Base-by-base conservation (phyloP, 2,797 vertebrate genomes). In the Micromesistius poutassou region DNA sequence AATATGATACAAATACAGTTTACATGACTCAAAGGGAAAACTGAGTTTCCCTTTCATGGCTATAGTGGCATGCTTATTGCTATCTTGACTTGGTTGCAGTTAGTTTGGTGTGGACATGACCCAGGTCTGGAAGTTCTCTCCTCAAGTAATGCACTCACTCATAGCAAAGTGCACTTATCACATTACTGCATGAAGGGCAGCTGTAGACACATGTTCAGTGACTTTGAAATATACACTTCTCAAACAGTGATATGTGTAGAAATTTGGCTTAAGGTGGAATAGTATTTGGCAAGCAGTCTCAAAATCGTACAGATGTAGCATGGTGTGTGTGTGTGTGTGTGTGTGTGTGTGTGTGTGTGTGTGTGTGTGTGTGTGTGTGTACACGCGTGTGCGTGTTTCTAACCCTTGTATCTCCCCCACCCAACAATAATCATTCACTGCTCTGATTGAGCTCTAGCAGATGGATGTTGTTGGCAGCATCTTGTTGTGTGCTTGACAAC, bases 321-420 rank as follows among this genome's bases (percentile, higher is more conserved):
- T 30, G 10, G 74, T 75, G 30, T 33, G 42, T 30, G 25, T 55
- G 46, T 25, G 30, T 42, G 38, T 31, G 25, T 50, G 62, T 66
- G 62, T 50, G 42, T 42, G 74, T 72, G 72, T 66, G 42, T 76
- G 66, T 19, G 72, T 77, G 38, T 76, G 33, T 62, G 74, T 75
- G 62, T 75, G 74, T 75, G 73, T 71, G 66, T 74, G 73, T 31
- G 46, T n/a, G 30, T 50, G 46, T 22, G 33, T 33, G 33, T 33
- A n/a, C n/a, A n/a, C n/a, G 33, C 5, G 78, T 75, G 66, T 71
- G 77, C 68, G 76, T 75, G 68, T 79, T 35, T 35, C 5, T 55
- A 62, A 62, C 22, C 19, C 46, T 55, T n/a, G n/a, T n/a, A n/a
- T 55, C 46, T 55, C 46, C 55, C 55, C 22, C 22, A 28, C n/a